Conservation (phyloP, 2,888 invertebrate species). For the Drosophila merina region DNA sequence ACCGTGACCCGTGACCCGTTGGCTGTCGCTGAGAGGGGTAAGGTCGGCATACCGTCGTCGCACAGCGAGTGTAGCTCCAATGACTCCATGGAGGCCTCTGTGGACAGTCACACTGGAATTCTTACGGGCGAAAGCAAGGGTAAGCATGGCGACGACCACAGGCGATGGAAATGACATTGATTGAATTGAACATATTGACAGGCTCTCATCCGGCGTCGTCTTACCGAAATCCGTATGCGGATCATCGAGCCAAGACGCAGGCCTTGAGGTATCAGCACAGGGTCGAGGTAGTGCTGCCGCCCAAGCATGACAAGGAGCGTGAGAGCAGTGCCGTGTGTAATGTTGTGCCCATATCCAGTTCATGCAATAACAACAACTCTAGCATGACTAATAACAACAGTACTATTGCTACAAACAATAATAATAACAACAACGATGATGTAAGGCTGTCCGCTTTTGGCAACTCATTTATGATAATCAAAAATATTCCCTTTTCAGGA, state of each 20-base stretch:
- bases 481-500: conserved; percentile 71
- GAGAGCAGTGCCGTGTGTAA: conserved; percentile 66
- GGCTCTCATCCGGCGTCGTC: conserved; percentile 68
- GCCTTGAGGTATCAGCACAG: conserved; percentile 74
- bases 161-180: background rate
- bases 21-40: conserved; percentile 83
- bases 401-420: conserved; percentile 86
- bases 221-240: conserved; percentile 88
- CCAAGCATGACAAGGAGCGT: conserved; percentile 64
- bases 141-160: conserved; percentile 36
- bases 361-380: conserved; percentile 67
- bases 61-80: conserved; percentile 84
- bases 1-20: conserved; percentile 83
- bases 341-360: conserved; percentile 85
- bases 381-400: conserved; percentile 76
- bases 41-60: conserved; percentile 83
- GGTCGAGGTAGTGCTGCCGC: conserved; percentile 65
- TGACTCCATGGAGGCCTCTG: conserved; percentile 83
- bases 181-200: conserved; percentile 17
- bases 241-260: conserved; percentile 83
- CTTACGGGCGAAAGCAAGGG: conserved; percentile 83
- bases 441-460: conserved; percentile 83
- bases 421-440: conserved; percentile 87
- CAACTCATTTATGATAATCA: too few species aligned
- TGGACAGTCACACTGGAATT: conserved; percentile 83